phyloP scores from a whole-genome alignment of 2,113 vertebrate genomes.

The Drymodes brunneopygia region DNA sequence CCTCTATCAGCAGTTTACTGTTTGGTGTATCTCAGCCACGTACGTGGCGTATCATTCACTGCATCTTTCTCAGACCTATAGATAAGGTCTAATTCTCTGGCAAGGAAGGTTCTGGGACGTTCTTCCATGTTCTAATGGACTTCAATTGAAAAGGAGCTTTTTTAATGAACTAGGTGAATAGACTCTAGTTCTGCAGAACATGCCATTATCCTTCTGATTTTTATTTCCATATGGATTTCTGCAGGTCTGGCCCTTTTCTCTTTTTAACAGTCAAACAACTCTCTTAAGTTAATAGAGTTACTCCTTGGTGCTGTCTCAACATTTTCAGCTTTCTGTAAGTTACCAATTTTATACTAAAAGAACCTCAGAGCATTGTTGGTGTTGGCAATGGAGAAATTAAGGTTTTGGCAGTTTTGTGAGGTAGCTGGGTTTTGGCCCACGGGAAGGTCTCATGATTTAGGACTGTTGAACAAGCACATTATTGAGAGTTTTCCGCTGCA shows the following conservation, averaged over 20 bases:
- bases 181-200: not conserved
- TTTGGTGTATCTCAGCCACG: not conserved
- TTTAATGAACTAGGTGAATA: not conserved
- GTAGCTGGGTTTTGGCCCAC: not conserved
- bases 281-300: not conserved
- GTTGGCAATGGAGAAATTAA: constrained; percentile 3
- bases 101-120: not conserved
- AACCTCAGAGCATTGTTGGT: not conserved
- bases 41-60: not conserved
- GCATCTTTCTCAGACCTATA: not conserved
- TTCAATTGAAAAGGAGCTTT: not conserved
- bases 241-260: not conserved
- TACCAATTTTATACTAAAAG: not conserved
- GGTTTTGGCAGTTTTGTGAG: constrained; percentile 13
- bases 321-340: not conserved
- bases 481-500: not conserved
- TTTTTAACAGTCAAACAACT: not conserved
- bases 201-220: not conserved
- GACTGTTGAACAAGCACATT: not conserved
- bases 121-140: not conserved
- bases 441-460: not conserved
- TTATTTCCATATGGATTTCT: not conserved
- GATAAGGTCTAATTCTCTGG: not conserved
- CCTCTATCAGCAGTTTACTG: not conserved
- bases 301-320: not conserved